Conservation (phyloP, 2,888 invertebrate genomes). For the Oscheius myriophilus region DNA sequence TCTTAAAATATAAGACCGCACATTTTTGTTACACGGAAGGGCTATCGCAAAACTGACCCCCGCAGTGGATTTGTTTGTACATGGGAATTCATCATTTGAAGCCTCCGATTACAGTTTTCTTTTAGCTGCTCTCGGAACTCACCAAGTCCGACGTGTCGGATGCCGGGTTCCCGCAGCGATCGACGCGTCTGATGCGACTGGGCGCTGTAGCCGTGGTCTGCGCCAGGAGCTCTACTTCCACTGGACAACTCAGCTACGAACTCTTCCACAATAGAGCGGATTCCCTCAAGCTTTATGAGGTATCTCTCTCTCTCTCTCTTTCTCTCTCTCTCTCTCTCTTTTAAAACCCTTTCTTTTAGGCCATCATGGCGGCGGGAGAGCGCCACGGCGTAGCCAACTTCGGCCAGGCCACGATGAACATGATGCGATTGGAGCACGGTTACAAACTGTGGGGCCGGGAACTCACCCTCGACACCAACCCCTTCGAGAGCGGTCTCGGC, state of each 20-base stretch:
- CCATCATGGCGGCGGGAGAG: conserved; percentile 70
- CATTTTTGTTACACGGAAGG: too few relatives aligned
- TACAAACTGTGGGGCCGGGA: conserved; percentile 63
- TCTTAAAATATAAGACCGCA: too few relatives aligned
- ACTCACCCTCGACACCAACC: conserved; percentile 73
- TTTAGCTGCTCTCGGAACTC: conserved; percentile 70
- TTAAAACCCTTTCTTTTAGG: conserved; percentile 31
- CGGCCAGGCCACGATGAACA: conserved; percentile 72
- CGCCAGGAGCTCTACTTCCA: conserved; percentile 59
- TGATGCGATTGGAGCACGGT: conserved; percentile 73
- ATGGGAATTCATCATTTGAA: neutral
- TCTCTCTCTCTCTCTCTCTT: neutral
- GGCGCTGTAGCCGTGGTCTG: conserved; percentile 63
- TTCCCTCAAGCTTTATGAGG: conserved; percentile 70
- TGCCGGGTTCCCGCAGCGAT: conserved; percentile 71
- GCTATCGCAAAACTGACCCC: too few relatives aligned
- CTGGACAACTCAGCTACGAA: conserved; percentile 74
- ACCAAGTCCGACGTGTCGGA: conserved; percentile 68
- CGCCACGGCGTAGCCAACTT: conserved; percentile 72
- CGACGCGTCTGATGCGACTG: conserved; percentile 66
- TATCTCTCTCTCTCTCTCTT: conserved; percentile 11
- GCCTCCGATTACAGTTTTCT: too few relatives aligned
- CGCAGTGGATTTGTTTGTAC: too few relatives aligned
- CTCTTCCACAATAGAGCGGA: conserved; percentile 71
- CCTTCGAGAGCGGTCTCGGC: conserved; percentile 73